These are phyloP conservation scores for Tiliqua scincoides DNA, from an alignment of 2,113 vertebrate genomes.

Conservation along the genomic window DNA sequence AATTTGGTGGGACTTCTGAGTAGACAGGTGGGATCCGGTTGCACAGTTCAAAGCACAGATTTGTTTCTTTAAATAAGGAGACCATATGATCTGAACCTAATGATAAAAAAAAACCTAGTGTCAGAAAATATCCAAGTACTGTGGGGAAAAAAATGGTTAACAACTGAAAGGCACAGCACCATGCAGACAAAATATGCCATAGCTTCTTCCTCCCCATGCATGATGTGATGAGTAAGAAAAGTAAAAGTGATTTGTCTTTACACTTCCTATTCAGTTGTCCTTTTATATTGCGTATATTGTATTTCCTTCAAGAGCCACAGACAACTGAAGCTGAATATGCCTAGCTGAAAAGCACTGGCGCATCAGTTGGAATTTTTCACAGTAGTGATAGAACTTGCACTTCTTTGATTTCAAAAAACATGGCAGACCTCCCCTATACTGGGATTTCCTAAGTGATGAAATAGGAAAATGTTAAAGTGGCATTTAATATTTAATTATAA, in stretches of 20 bases:
- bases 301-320: not conserved
- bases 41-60: not conserved
- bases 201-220: not conserved
- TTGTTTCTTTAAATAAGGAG: too few species aligned
- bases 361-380: not conserved
- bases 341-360: not conserved
- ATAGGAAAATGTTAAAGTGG: not conserved
- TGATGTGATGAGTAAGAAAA: not conserved
- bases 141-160: too few species aligned
- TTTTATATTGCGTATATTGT: not conserved
- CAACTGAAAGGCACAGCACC: not conserved
- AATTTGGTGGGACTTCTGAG: too few species aligned
- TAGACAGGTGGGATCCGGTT: too few species aligned
- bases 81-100: too few species aligned
- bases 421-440: not conserved
- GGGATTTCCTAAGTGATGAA: not conserved
- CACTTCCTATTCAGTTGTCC: not conserved
- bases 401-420: not conserved
- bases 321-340: not conserved
- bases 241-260: not conserved
- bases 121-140: too few species aligned
- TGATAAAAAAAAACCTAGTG: too few species aligned
- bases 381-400: not conserved
- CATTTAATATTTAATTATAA: not conserved
- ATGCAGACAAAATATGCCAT: not conserved